Base-by-base conservation (phyloP, 2,113 vertebrate genomes). In the Spheniscus mendiculus region DNA sequence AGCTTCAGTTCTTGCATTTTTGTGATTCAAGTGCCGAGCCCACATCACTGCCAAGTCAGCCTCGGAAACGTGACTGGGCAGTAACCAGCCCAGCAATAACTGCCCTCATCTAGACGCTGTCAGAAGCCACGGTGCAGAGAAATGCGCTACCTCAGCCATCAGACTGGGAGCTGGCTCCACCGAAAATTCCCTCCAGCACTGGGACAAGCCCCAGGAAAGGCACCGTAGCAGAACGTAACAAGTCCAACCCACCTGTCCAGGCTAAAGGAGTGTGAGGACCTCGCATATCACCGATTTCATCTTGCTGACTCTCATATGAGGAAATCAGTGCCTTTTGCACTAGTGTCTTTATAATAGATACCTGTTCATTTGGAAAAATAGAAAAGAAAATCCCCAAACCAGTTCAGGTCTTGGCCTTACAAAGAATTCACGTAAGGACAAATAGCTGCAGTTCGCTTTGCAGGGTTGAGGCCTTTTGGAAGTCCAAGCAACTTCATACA, bases 101-200 rank as follows among this genome's bases (percentile, higher is more conserved):
- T 87, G 69, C 72, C 91, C 90, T 72, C 5, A 71, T 95, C 93
- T 97, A 96, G 93, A 96, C 90, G 2, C 67, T 10, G 0, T 9
- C 20, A 83, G 70, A 11, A 91, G 77, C 40, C 77, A 2, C 11
- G 2, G 87, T 8, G 1, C 22, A 34, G 22, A 62, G 91, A 94
- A 91, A 87, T 13, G 21, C 8, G 4, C 94, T 87, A 40, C 94
- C 95, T 94, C 95, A 94, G 84, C 83, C 83, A 59, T 38, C 65
- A 25, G 80, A 3, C 65, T 11, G 38, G 78, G 55, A 94, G 49
- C 91, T 36, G 92, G 23, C 82, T 79, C 84, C 92, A 27, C 15
- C 29, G 4, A 55, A 63, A 82, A 77, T 32, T 74, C 89, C 92
- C 94, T 88, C 50, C 85, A 81, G 90, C 90, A 1, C 47, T 6